A percentile compares a stretch with the other conserved stretches of the same genome.
phyloP scores from a whole-genome alignment of 2,888 invertebrate species.

The Lepas anatifera region DNA sequence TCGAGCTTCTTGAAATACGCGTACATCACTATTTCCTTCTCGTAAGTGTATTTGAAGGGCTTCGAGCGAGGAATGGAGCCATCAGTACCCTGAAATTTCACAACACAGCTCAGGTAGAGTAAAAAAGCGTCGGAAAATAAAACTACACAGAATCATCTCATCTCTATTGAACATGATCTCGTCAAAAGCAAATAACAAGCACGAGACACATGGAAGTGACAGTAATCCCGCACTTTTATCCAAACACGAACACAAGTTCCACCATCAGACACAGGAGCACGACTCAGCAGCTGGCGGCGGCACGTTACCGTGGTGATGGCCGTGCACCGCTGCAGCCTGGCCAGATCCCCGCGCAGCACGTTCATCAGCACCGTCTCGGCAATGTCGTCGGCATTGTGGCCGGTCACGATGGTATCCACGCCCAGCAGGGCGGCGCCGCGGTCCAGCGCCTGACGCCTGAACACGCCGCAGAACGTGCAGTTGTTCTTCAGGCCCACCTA shows the following conservation, averaged over 20 bases:
- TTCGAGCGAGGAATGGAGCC: constrained; percentile 83
- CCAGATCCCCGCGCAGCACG: constrained; percentile 89
- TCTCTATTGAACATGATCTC: too few relatives aligned
- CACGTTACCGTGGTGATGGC: constrained; percentile 78
- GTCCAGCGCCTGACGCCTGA: constrained; percentile 89
- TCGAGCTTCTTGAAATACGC: constrained; percentile 91
- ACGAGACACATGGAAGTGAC: too few relatives aligned
- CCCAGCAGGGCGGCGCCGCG: constrained; percentile 77
- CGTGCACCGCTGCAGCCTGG: constrained; percentile 81
- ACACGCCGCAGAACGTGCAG: constrained; percentile 92
- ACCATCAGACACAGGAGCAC: too few relatives aligned
- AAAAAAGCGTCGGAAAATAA: too few relatives aligned
- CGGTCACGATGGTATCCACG: constrained; percentile 91
- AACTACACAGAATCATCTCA: too few relatives aligned
- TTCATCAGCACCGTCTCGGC: constrained; percentile 99
- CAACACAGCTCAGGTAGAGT: too few relatives aligned
- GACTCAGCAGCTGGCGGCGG: too few relatives aligned
- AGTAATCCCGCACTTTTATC: too few relatives aligned
- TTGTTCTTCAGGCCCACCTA: constrained; percentile 79
- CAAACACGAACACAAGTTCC: too few relatives aligned
- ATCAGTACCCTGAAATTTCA: constrained; percentile 44
- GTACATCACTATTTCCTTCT: constrained; percentile 99
- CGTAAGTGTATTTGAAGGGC: constrained; percentile 93
- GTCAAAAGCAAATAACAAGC: too few relatives aligned
- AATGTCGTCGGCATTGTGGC: constrained; percentile 94